Evolutionary conservation across 1,140 invertebrate species (phyloP), one percentile per base, ranked within the genome.

Genomic region (Cheumatopsyche charites): DNA sequence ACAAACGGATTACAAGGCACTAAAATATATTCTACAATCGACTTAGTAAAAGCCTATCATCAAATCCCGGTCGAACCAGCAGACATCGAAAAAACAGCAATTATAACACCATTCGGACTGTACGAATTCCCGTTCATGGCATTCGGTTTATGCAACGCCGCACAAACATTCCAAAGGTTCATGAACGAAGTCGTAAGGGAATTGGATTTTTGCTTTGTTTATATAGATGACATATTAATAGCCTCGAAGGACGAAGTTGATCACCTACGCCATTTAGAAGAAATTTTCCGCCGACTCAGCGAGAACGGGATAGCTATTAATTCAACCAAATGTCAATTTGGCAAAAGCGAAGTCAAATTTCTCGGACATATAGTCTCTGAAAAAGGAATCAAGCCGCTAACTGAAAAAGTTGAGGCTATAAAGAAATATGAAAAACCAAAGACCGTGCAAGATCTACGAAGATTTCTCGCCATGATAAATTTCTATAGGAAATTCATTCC

Each of bases 151-250:
- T 67, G 74, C 19, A 85, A 84, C 74, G 83, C 83, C 9, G 79
- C 79, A 4, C 79, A 83, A 29, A 82, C 80, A 0, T 88, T 87
- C 73, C 82, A 87, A 76, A 67, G 86, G 12, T 80, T 83, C 25
- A 86, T 87, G 67, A 78, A 85, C 73, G 36, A 79, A n/a, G 77
- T 85, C 1, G 75, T 85, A 1, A 4, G 75, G 47, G 82, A 77
- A 11, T 72, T 80, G 7, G 75, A 78, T 41, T 85, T 81, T 66
- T 70, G 26, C 49, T 76, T 79, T 49, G 76, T 79, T 0, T 88
- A 86, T 73, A 47, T 88, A 0, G 86, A 87, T 74, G 87, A 87
- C 69, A 80, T 88, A 13, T 74, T 87, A 3, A 73, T 86, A 1
- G 81, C 77, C 45, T 80, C 78, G n/a, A 49, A 70, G 23, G 63